Evolutionary conservation across 2,113 vertebrate species (phyloP).

Genomic region (Cinclus cinclus): DNA sequence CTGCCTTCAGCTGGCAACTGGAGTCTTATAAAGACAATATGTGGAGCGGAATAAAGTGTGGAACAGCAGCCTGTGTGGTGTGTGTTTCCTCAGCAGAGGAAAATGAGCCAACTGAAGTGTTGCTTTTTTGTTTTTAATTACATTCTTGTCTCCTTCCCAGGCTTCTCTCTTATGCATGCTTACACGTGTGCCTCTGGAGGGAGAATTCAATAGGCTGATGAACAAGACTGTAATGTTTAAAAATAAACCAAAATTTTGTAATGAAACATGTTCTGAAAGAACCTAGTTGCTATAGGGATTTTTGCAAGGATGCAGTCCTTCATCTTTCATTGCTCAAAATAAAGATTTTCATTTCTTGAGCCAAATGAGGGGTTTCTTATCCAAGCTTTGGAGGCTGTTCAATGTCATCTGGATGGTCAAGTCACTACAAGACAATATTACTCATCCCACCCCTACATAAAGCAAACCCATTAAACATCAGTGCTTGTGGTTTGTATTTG

Average conservation of each 20-base stretch:
- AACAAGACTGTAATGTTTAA: slow-evolving; percentile 44
- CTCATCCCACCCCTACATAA: slow-evolving; percentile 7
- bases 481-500: slow-evolving; percentile 44
- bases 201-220: slow-evolving; percentile 33
- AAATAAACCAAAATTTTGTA: slow-evolving; percentile 44
- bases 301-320: not conserved
- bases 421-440: slow-evolving; percentile 29
- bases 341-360: slow-evolving; percentile 22
- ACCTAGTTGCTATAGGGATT: slow-evolving; percentile 9
- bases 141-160: slow-evolving; percentile 62
- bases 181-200: slow-evolving; percentile 9
- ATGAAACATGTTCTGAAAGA: not conserved
- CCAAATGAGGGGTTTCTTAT: slow-evolving; percentile 18
- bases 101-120: slow-evolving; percentile 46
- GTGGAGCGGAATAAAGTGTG: slow-evolving; percentile 8
- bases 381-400: slow-evolving; percentile 21
- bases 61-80: slow-evolving; percentile 57
- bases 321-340: slow-evolving; percentile 10
- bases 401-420: not conserved
- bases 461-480: slow-evolving; percentile 31
- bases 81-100: slow-evolving; percentile 24
- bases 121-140: slow-evolving; percentile 70
- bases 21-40: slow-evolving; percentile 47
- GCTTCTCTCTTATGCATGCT: slow-evolving; percentile 48
- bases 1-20: slow-evolving; percentile 39